These are phyloP conservation scores for Hydroisotoma schaefferi DNA, from an alignment of 2,888 invertebrate genomes.

Conservation along the genomic window DNA sequence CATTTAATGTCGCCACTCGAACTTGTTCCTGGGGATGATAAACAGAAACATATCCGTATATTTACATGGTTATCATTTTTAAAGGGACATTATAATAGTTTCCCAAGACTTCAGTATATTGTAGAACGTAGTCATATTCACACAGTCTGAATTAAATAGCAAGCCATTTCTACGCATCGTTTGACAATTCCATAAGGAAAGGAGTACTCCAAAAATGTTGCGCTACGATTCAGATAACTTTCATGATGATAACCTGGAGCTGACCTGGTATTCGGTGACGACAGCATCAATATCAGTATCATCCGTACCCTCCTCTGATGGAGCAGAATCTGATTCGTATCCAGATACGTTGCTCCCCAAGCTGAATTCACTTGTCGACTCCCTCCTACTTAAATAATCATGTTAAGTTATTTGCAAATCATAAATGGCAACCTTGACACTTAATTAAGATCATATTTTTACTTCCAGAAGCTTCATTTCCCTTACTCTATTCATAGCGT, in stretches of 20 bases:
- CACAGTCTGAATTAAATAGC: too few species aligned
- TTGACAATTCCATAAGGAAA: too few species aligned
- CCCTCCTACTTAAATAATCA: conserved; percentile 21
- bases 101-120: too few species aligned
- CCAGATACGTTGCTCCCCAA: conserved; percentile 48
- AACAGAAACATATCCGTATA: not conserved
- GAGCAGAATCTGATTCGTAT: conserved; percentile 55
- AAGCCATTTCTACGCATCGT: too few species aligned
- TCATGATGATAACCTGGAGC: too few species aligned
- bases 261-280: conserved; percentile 71
- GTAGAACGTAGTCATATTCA: too few species aligned
- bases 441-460: not conserved
- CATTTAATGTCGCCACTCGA: conserved; percentile 46
- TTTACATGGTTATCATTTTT: too few species aligned
- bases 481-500: not conserved
- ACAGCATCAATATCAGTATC: conserved; percentile 71
- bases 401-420: not conserved
- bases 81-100: too few species aligned
- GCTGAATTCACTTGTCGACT: conserved; percentile 43
- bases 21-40: conserved; percentile 32
- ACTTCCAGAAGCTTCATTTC: not conserved
- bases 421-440: conserved; percentile 1
- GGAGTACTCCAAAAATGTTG: not conserved
- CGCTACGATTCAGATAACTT: not conserved
- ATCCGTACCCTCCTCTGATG: conserved; percentile 52